Base-by-base conservation (phyloP, 2,888 invertebrate genomes). In the Limnephilus auricula region DNA sequence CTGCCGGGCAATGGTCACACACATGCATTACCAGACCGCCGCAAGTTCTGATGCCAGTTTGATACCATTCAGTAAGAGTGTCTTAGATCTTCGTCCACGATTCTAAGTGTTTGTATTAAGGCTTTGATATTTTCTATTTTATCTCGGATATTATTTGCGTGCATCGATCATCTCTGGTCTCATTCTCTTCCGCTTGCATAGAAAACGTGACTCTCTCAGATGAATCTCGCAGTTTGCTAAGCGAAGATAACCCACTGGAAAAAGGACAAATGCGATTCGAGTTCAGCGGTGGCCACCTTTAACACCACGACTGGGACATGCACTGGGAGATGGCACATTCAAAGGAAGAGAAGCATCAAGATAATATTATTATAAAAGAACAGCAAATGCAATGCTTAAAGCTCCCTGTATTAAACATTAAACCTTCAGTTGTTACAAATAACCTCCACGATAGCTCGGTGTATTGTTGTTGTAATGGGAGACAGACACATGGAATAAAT, bases 181-280 rank as follows among this genome's bases (percentile, higher is more conserved):
- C 25, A 82, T 82, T 82, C 15, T 82, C 25, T 82, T 82, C 82
- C 34, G 34, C 25, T 37, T 31, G 45, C 50, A 50, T 86, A 31
- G 65, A 86, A 86, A 86, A 86, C 86, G 86, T 86, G 86, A 86
- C 86, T 86, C 45, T 50, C 50, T 50, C 45, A 86, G 86, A 86
- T 86, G 50, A 86, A 86, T 86, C 86, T 86, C 86, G 65, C 86
- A 86, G 86, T 86, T 86, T 86, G 65, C 82, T 5, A 86, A 86
- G 31, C 45, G 45, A 50, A 86, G 86, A 86, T 86, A 86, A 50
- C 50, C 86, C 86, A 18, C 31, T 50, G 31, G 13, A 30, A 45
- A 45, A 50, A 65, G 31, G 86, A 50, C 40, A 45, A 85, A 45
- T 30, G 45, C 85, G 45, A 86, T 30, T 15, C 31, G 45, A 50